A percentile compares a stretch with the other conserved stretches of the same genome.
Conservation (phyloP, 53 echinoderm and acorn worm species). For the Actinopyga echinites region DNA sequence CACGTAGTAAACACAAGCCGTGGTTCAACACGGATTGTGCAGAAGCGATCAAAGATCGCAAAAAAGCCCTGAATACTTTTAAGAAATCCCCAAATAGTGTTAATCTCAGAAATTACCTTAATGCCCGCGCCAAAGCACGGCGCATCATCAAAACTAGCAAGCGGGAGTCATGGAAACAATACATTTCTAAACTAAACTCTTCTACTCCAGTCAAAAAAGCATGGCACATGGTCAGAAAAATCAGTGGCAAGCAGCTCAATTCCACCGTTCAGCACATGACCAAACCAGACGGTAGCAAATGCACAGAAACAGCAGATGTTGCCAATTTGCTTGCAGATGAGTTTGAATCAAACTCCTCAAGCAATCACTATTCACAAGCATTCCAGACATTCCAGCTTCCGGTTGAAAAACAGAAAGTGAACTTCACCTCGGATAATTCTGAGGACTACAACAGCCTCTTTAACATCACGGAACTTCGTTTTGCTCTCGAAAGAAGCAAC, state of each 20-base stretch:
- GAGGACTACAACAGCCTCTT: too few relatives aligned
- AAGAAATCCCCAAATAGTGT: neutral
- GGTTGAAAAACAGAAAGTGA: neutral
- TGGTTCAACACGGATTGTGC: constrained; percentile 21
- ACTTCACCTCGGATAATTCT: too few relatives aligned
- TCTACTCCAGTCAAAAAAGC: neutral
- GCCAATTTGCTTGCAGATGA: too few relatives aligned
- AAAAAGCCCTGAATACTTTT: neutral
- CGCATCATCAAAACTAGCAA: neutral
- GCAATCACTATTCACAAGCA: neutral
- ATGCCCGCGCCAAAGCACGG: constrained; percentile 6
- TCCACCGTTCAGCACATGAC: neutral
- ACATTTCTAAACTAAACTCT: too few relatives aligned
- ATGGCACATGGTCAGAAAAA: neutral
- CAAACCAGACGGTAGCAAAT: neutral
- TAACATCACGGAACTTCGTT: too few relatives aligned
- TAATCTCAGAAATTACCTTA: neutral
- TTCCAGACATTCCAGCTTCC: neutral
- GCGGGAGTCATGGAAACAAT: too few relatives aligned
- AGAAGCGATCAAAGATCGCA: neutral
- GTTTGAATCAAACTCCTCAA: neutral
- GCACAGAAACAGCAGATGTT: neutral
- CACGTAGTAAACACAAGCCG: constrained; percentile 40
- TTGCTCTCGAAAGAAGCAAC: too few relatives aligned
- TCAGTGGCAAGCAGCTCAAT: neutral